Evolutionary conservation across 2,888 invertebrate species (phyloP), one percentile per base, ranked within the genome.

Genomic region (Leptinotarsa rubiginosa): DNA sequence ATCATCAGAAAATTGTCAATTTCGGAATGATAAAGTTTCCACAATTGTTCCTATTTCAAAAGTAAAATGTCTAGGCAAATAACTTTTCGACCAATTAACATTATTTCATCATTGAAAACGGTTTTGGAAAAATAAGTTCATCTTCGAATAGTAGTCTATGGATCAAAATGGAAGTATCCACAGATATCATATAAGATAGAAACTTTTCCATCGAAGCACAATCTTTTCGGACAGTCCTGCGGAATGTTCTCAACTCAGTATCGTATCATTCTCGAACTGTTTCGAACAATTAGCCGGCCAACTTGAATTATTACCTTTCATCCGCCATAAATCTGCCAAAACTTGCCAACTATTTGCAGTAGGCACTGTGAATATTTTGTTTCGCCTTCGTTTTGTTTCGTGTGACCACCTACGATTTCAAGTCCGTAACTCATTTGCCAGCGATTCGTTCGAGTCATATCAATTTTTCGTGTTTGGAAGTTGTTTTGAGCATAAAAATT

Each of bases 401-500:
- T 68, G 52, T 73, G 69, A 65, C 76, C 74, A 74, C 74, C 74
- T 76, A 76, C 70, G 73, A 76, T 69, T 41, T 49, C 64, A 25
- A 49, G 47, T 56, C 50, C 18, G 65, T 73, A 75, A 66, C 59
- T 73, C 75, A 71, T 71, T 56, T 68, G 52, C 66, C 56, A 47
- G 73, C 41, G 65, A 68, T 70, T 56, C 64, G 59, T 72, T 73
- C 62, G 64, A 62, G 65, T 20, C 66, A 59, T 73, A 79, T 79
- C 78, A 76, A 76, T 78, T 79, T 72, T 72, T 70, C 74, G 50
- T 68, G 72, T 72, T 68, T 72, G 67, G 74, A 75, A 72, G 77
- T 77, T 77, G 78, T 79, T 76, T 69, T 56, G 69, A 71, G 69
- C 72, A 77, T 75, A 77, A 80, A 79, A 80, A 78, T 79, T 78